phyloP scores from a whole-genome alignment of 2,113 vertebrate genomes.

The Theristicus caerulescens region DNA sequence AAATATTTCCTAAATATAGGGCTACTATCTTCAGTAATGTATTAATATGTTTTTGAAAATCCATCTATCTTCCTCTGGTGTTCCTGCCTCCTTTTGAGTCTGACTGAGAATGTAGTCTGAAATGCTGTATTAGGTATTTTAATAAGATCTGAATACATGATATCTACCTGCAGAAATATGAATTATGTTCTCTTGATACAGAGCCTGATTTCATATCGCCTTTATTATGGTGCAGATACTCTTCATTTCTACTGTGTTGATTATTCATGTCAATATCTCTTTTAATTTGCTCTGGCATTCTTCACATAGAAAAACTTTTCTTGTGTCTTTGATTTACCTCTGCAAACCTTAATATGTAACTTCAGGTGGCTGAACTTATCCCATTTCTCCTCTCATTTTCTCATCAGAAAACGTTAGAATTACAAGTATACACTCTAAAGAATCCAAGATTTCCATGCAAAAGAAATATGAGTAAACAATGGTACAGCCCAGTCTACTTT shows the following conservation, averaged over 20 bases:
- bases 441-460: neutral
- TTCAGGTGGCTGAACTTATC: neutral
- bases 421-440: neutral
- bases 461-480: neutral
- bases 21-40: neutral
- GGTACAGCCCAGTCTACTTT: neutral
- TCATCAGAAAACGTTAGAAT: neutral
- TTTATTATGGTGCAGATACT: neutral
- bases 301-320: neutral
- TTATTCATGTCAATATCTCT: conserved; percentile 1
- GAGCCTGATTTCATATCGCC: neutral
- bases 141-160: neutral
- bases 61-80: neutral
- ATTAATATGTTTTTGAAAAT: neutral
- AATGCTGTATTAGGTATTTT: neutral
- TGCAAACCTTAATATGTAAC: neutral
- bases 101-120: neutral
- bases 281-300: neutral
- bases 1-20: neutral
- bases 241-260: neutral
- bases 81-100: neutral
- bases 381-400: neutral
- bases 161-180: neutral
- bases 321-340: neutral
- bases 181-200: neutral